Evolutionary conservation across 2,797 vertebrate genomes (phyloP), one percentile per base, ranked within the genome.

Genomic region (Echiichthys vipera): DNA sequence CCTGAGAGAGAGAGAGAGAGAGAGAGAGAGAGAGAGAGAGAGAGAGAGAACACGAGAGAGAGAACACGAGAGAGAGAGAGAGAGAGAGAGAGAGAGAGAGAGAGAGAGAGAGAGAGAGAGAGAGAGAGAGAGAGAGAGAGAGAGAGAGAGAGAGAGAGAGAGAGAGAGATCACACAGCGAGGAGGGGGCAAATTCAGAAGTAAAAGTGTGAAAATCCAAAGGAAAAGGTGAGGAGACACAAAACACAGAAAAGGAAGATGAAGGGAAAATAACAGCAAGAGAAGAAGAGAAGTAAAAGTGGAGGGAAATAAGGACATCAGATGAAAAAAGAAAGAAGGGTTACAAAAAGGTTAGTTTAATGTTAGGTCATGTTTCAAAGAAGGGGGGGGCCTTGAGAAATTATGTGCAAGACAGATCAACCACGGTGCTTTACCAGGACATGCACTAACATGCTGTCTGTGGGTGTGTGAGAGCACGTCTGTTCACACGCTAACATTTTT

Each of bases 1-100:
- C 93, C 95, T 95, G 85, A 88, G 89, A 89, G 86, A 83, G 58
- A 86, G 49, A 81, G 24, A 79, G 24, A 65, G 2, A 53, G 82
- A 89, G 89, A 94, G 9, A 68, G 2, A 75, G 15, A 90, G 82
- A 79, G 87, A 86, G 86, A 86, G 62, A 90, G 89, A 88, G 89
- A 89, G 89, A 51, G n/a, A 22, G 36, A 75, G 68, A 78, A 7
- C 4, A 7, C 4, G 18, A 43, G 4, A 24, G n/a, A 45, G 18
- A 18, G 3, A 18, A 9, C 4, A 7, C 6, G 86, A 93, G 90
- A 93, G 92, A 91, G 89, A 94, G 91, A 78, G 69, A 89, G 81
- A 92, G 79, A 64, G 36, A 81, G 24, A 13, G 84, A 80, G 79
- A 92, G 85, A 91, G 91, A 92, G 89, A 42, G 32, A n/a, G n/a